Evolutionary conservation across 2,113 vertebrate species (phyloP), one percentile per base, ranked within the genome.

Genomic region (Eulemur rufifrons): DNA sequence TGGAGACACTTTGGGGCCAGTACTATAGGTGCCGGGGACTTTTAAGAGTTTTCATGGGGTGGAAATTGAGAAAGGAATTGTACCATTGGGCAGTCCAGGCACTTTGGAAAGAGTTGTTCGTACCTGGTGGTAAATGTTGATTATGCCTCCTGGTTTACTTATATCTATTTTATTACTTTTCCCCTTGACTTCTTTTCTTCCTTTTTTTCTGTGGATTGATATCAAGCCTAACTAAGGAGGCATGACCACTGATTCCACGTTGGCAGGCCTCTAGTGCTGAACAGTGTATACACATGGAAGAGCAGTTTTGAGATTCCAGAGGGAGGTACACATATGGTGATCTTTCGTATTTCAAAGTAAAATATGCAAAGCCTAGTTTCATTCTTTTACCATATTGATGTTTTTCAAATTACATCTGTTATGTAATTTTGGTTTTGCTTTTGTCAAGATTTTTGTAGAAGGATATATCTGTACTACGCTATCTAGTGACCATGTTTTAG

Each of bases 401-500:
- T 87, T 95, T 97, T 97, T 86, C 82, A 89, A 78, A 56, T 91
- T 80, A 89, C 73, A 96, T 95, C 96, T 96, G 88, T 84, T 95
- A 59, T 17, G 61, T 27, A 29, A 63, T 63, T 63, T 63, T 91
- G 50, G 21, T 76, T 93, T 95, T 84, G 39, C 78, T 96, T 97
- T 96, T 92, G 17, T 96, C 59, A 94, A 89, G 89, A 92, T 96
- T 97, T 97, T 97, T 85, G 63, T 68, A 86, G 92, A 95, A 96
- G 95, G 81, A 92, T 23, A 27, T 47, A 54, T 71, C 89, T 85
- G 34, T 71, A 68, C 54, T 92, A 23, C 59, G 66, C 25, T 84
- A 96, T 73, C 39, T 78, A 66, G 15, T 92, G 91, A 45, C 17
- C 39, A 4, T n/a, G 29, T 85, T 95, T 91, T 66, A 18, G 81